phyloP scores from a whole-genome alignment of 2,113 vertebrate genomes.

The Limnothrissa miodon region DNA sequence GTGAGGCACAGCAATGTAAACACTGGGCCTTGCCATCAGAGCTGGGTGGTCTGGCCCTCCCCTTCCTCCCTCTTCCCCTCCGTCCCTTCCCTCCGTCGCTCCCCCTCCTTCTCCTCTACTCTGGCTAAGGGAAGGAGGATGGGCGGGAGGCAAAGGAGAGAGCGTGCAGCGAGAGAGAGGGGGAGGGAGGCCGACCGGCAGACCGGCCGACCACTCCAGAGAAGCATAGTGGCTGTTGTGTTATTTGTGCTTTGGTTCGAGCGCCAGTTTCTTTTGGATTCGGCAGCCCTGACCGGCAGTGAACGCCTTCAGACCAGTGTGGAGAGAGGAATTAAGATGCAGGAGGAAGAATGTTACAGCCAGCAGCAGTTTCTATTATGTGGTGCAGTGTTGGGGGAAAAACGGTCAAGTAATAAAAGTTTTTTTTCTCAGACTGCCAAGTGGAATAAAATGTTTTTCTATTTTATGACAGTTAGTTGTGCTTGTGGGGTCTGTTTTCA shows the following conservation, averaged over 20 bases:
- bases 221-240: slow-evolving; percentile 78
- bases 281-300: background rate
- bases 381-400: background rate
- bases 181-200: slow-evolving; percentile 32
- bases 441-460: background rate
- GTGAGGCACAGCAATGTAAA: slow-evolving; percentile 98
- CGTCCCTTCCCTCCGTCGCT: slow-evolving; percentile 22
- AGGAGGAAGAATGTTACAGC: background rate
- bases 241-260: slow-evolving; percentile 75
- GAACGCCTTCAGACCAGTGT: background rate
- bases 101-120: slow-evolving; percentile 54
- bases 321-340: slow-evolving; percentile 10
- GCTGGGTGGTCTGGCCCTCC: slow-evolving; percentile 90
- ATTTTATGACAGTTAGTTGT: background rate
- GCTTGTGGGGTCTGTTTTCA: background rate
- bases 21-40: slow-evolving; percentile 91
- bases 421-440: background rate
- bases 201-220: slow-evolving; percentile 29
- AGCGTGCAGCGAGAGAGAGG: slow-evolving; percentile 32
- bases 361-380: slow-evolving; percentile 2
- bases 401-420: slow-evolving; percentile 2
- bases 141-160: slow-evolving; percentile 35
- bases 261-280: slow-evolving; percentile 17
- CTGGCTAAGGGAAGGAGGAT: slow-evolving; percentile 56
- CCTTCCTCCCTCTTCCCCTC: slow-evolving; percentile 48